Percentiles rank a stretch among this genome's conserved stretches.
Conservation (phyloP, 2,888 invertebrate species). For the Synergus japonicus region DNA sequence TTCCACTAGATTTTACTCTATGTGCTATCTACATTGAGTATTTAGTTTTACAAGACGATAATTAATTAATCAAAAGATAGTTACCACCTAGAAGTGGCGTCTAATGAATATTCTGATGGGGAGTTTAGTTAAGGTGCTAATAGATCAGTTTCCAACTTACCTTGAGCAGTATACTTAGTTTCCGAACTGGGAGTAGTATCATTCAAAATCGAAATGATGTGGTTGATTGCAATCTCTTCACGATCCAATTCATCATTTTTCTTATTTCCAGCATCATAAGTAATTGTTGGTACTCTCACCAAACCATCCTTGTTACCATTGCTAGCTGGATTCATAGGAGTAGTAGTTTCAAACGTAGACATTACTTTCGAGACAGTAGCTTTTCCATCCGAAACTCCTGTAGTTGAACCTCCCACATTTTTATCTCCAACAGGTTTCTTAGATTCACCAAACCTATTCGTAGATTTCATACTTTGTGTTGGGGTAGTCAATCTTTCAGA, state of each 20-base stretch:
- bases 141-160: conserved; percentile 41
- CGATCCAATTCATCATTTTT: conserved; percentile 70
- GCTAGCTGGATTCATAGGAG: conserved; percentile 65
- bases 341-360: conserved; percentile 74
- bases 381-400: conserved; percentile 56
- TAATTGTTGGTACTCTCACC: conserved; percentile 75
- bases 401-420: conserved; percentile 43
- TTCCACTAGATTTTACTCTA: background rate
- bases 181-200: conserved; percentile 68
- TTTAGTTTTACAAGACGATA: background rate
- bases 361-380: conserved; percentile 55
- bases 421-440: conserved; percentile 27
- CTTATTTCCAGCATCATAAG: conserved; percentile 68
- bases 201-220: conserved; percentile 77
- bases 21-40: background rate
- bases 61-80: background rate
- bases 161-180: conserved; percentile 59
- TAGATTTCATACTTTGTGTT: conserved; percentile 6
- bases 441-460: conserved; percentile 1
- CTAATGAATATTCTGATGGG: background rate
- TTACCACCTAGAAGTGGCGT: background rate
- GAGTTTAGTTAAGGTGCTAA: background rate
- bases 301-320: conserved; percentile 68
- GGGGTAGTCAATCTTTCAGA: conserved; percentile 53
- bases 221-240: conserved; percentile 77